Base-by-base conservation (phyloP, 92 coral and sea anemone species). In the Blastomussa wellsi region DNA sequence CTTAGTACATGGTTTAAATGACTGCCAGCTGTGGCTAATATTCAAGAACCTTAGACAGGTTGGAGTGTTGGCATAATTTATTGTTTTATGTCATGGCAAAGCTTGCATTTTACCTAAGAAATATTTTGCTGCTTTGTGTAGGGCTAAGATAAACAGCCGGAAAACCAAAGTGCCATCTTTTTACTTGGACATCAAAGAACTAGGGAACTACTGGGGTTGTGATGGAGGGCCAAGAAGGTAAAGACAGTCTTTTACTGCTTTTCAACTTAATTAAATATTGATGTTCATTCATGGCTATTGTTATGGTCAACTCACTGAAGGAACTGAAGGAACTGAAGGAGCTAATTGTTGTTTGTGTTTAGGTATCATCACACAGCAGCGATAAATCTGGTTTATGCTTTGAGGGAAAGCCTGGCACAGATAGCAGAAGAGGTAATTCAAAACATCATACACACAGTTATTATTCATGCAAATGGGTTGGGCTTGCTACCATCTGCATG, bases 201-300 rank as follows among this genome's bases (percentile, higher is more conserved):
- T 94, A 33, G 94, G 98, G 29, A 96, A 96, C 88, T 96, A 96
- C 88, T 96, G 99, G 99, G 98, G 98, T 7, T 96, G 99, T 86
- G 99, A 95, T 71, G 95, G 92, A 9, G 89, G 89, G 0, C 91
- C 99, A 42, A 83, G 99, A 69, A 94, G 97, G 97, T 93, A 78
- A n/a, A 49, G 10, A 72, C 2, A 1, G 7, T 22, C 7, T 26
- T 57, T 57, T 57, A 8, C 10, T 7, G 4, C 22, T 52, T 44
- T 44, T 44, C 49, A 44, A 44, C 12, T 8, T 44, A 6, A 44
- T 4, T 44, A 6, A 44, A 6, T 44, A 13, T 3, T 44, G 49
- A 44, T 44, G 49, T 44, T 8, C 0, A 44, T 8, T n/a, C 12
- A 44, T 44, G 44, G 7, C 7, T 20, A 55, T 2, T 3, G 64